phyloP scores from a whole-genome alignment of 2,888 invertebrate genomes.

The Escarpia spicata region DNA sequence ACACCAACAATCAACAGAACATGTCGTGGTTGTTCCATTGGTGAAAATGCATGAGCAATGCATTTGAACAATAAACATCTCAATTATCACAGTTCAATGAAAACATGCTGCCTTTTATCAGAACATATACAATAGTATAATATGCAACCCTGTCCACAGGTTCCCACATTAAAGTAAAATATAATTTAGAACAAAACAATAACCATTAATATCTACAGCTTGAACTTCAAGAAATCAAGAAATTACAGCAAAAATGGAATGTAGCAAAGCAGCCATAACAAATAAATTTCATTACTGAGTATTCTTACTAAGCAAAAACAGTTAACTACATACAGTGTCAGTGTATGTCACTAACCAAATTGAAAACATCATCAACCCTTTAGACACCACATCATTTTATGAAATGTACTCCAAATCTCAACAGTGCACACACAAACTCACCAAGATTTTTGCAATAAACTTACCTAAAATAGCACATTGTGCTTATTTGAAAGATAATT shows the following conservation, averaged over 20 bases:
- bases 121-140: neutral
- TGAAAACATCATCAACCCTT: neutral
- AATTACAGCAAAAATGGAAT: neutral
- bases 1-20: neutral
- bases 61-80: neutral
- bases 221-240: neutral
- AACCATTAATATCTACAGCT: neutral
- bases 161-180: neutral
- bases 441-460: too few relatives aligned
- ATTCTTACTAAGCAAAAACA: neutral
- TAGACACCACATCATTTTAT: too few relatives aligned
- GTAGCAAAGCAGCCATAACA: neutral
- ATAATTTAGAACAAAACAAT: neutral
- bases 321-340: neutral
- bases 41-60: neutral
- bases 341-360: neutral
- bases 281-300: neutral
- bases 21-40: neutral
- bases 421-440: too few relatives aligned
- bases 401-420: too few relatives aligned
- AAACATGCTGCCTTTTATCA: conserved; percentile 13
- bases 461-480: too few relatives aligned
- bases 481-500: too few relatives aligned
- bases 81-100: neutral
- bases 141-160: neutral